Percentiles rank a stretch among this genome's conserved stretches.
phyloP scores from a whole-genome alignment of 2,113 vertebrate species.

The Oxygymnocypris stewartii region DNA sequence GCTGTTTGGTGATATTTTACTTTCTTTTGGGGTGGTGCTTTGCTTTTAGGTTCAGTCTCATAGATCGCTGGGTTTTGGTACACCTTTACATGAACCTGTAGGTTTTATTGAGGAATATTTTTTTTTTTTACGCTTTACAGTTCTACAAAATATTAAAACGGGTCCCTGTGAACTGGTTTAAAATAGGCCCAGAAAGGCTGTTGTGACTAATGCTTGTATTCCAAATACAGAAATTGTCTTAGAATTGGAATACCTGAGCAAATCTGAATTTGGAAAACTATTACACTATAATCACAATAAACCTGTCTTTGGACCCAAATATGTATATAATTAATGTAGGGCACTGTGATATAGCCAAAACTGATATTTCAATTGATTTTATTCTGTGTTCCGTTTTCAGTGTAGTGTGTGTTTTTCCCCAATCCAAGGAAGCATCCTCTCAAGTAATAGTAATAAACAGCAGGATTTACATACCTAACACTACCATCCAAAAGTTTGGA shows the following conservation, averaged over 20 bases:
- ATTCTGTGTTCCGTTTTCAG: neutral
- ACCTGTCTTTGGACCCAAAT: neutral
- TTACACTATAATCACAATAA: neutral
- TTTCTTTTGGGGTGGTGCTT: neutral
- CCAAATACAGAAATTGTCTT: neutral
- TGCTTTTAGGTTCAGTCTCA: neutral
- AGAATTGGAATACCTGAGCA: neutral
- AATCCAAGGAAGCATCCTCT: neutral
- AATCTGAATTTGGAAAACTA: neutral
- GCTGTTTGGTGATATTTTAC: neutral
- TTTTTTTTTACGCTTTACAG: neutral
- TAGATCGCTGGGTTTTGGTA: neutral
- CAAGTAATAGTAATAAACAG: neutral
- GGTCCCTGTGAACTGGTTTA: neutral
- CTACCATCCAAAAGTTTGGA: slow-evolving; percentile 2
- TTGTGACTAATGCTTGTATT: neutral
- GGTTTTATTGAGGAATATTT: neutral
- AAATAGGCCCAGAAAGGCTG: neutral
- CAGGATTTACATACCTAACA: neutral
- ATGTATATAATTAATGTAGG: neutral
- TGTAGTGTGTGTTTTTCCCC: neutral
- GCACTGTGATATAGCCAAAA: neutral
- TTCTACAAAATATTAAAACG: neutral
- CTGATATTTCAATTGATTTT: neutral
- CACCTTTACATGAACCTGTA: neutral